Conservation (phyloP, 2,888 invertebrate species). For the Drosophila ezoana region DNA sequence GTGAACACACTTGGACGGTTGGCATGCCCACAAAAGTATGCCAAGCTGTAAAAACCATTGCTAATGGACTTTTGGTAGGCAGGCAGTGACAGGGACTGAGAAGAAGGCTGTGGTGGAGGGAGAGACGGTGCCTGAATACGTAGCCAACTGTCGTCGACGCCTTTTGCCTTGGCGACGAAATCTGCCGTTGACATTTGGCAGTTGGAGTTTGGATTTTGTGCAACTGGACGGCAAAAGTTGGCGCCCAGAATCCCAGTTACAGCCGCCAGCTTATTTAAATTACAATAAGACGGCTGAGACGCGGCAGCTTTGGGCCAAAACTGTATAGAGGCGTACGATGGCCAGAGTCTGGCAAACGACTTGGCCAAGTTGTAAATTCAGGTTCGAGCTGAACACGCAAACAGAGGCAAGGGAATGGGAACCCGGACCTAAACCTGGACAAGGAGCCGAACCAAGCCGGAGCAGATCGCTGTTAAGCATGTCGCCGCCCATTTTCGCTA, state of each 20-base stretch:
- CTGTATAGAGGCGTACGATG: constrained; percentile 37
- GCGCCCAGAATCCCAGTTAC: constrained; percentile 42
- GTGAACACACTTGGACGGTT: constrained; percentile 25
- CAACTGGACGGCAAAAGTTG: constrained; percentile 61
- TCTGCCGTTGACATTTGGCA: constrained; percentile 79
- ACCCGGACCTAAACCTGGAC: background rate
- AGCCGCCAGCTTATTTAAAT: constrained; percentile 72
- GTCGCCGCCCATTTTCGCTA: constrained; percentile 55
- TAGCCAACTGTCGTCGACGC: constrained; percentile 69
- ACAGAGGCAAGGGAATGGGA: constrained; percentile 6
- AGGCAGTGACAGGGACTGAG: background rate
- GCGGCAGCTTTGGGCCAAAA: constrained; percentile 42
- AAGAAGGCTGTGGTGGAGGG: background rate
- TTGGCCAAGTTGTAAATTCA: constrained; percentile 79
- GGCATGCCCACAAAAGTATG: constrained; percentile 68
- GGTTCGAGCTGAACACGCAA: constrained; percentile 61
- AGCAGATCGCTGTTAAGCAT: constrained; percentile 49
- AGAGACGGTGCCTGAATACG: constrained; percentile 11
- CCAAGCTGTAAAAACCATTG: constrained; percentile 79
- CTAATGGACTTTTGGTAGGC: constrained; percentile 77
- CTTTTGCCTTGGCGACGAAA: constrained; percentile 66
- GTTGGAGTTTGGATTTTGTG: constrained; percentile 64
- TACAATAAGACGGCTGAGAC: constrained; percentile 68
- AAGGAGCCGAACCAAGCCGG: constrained; percentile 4
- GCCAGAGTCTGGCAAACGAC: constrained; percentile 62